A percentile compares a stretch with the other conserved stretches of the same genome.
These are phyloP conservation scores for Prionailurus bengalensis DNA, from an alignment of 2,113 vertebrate species.

Conservation along the genomic window DNA sequence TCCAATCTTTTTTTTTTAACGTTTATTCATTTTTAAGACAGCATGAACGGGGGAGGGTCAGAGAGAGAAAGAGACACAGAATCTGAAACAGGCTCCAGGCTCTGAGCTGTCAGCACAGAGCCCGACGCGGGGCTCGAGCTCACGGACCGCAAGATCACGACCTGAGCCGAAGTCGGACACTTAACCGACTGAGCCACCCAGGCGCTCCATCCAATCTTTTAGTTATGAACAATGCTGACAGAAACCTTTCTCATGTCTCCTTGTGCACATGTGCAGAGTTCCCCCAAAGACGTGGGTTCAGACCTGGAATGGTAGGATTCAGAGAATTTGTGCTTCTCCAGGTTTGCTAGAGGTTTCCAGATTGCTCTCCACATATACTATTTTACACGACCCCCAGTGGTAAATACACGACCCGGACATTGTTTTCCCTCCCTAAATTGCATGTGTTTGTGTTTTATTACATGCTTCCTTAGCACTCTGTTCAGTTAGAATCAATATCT, in stretches of 20 bases:
- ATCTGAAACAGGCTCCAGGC: too few relatives aligned
- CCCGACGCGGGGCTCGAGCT: too few relatives aligned
- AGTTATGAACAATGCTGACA: neutral
- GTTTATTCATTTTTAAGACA: too few relatives aligned
- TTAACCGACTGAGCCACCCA: too few relatives aligned
- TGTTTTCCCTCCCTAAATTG: neutral
- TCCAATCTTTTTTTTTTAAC: neutral
- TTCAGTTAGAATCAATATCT: rapidly evolving
- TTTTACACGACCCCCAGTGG: rapidly evolving
- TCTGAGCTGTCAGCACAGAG: too few relatives aligned
- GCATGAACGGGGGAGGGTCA: too few relatives aligned
- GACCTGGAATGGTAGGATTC: neutral
- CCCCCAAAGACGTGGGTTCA: neutral
- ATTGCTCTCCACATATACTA: neutral
- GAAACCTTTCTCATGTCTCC: neutral
- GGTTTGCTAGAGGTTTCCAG: neutral
- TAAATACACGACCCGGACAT: rapidly evolving
- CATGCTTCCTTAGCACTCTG: neutral
- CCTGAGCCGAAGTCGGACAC: too few relatives aligned
- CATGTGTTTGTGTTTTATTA: neutral
- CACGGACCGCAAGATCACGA: too few relatives aligned
- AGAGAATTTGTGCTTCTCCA: neutral
- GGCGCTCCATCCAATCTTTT: neutral
- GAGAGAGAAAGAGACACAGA: too few relatives aligned
- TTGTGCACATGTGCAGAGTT: neutral